These are phyloP conservation scores for Folsomia manolachei DNA, from an alignment of 2,888 invertebrate genomes.

Conservation along the genomic window DNA sequence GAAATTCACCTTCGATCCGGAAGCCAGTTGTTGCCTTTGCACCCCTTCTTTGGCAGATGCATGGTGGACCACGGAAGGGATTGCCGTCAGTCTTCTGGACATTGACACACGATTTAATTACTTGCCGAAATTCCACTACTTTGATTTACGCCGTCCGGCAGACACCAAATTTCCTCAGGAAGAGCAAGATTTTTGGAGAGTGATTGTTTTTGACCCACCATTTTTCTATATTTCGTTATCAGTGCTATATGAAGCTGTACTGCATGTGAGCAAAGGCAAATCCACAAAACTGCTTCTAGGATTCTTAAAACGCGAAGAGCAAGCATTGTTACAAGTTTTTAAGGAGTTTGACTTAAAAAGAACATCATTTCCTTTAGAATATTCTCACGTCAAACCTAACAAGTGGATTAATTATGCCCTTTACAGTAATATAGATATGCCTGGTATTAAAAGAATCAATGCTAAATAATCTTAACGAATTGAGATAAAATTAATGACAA, in stretches of 20 bases:
- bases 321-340: conserved; percentile 35
- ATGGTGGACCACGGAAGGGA: conserved; percentile 38
- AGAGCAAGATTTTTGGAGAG: conserved; percentile 38
- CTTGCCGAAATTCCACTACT: conserved; percentile 46
- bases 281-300: conserved; percentile 43
- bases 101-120: conserved; percentile 45
- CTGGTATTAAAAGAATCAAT: conserved; percentile 40
- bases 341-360: conserved; percentile 37
- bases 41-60: conserved; percentile 43
- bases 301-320: conserved; percentile 45
- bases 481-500: neutral
- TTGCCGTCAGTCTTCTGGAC: conserved; percentile 43
- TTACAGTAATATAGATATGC: conserved; percentile 46
- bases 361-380: conserved; percentile 43
- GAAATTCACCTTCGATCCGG: conserved; percentile 37
- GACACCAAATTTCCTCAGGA: conserved; percentile 22
- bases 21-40: conserved; percentile 45
- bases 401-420: conserved; percentile 48
- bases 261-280: conserved; percentile 38
- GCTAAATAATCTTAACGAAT: neutral
- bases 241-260: conserved; percentile 40
- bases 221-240: conserved; percentile 47
- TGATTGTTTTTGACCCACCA: conserved; percentile 47
- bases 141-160: conserved; percentile 40
- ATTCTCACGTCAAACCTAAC: conserved; percentile 46